Percentiles rank a stretch among this genome's conserved stretches.
These are phyloP conservation scores for Selenia dentaria DNA, from an alignment of 2,888 invertebrate species.

Conservation along the genomic window DNA sequence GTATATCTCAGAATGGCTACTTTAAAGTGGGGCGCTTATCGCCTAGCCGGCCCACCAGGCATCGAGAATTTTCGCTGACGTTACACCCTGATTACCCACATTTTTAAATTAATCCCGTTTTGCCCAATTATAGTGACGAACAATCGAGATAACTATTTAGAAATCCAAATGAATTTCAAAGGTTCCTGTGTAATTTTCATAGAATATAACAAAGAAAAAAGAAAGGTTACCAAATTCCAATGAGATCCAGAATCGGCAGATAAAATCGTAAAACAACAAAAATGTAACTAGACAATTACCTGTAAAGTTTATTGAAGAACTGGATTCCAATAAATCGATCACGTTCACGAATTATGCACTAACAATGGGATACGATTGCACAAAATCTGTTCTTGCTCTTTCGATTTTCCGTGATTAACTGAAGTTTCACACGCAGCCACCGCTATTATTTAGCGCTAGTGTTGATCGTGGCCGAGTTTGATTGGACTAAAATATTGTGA, in stretches of 20 bases:
- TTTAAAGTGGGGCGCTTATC: constrained; percentile 59
- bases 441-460: constrained; percentile 82
- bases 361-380: constrained; percentile 52
- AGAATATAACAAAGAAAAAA: constrained; percentile 25
- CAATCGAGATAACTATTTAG: neutral
- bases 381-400: constrained; percentile 51
- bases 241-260: constrained; percentile 3
- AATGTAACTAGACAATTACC: constrained; percentile 47
- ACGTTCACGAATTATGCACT: constrained; percentile 68
- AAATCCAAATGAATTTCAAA: no score
- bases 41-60: constrained; percentile 53
- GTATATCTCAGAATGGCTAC: constrained; percentile 27
- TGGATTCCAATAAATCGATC: constrained; percentile 44
- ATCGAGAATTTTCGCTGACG: constrained; percentile 69
- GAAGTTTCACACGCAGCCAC: constrained; percentile 72
- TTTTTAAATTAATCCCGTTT: constrained; percentile 23
- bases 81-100: constrained; percentile 22
- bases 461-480: constrained; percentile 83
- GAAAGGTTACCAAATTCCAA: constrained; percentile 21
- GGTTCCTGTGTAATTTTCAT: constrained; percentile 11
- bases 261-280: constrained; percentile 22
- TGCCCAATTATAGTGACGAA: neutral
- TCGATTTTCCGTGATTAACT: constrained; percentile 75
- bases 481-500: constrained; percentile 81
- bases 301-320: constrained; percentile 40